phyloP scores from a whole-genome alignment of 2,113 vertebrate species.

The Poeciliopsis retropinna region DNA sequence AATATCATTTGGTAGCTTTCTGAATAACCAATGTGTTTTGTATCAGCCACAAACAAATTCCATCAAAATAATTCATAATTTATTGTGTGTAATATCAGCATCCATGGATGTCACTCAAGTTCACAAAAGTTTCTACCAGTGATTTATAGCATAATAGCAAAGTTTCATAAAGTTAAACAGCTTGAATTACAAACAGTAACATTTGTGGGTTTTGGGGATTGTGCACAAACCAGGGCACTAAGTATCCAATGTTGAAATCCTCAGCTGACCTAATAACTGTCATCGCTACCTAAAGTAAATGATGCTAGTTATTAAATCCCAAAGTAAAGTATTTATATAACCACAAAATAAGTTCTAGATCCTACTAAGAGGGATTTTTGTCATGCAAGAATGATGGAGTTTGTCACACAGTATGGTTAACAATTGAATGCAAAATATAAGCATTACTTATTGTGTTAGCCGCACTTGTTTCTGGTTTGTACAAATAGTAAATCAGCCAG shows the following conservation, averaged over 20 bases:
- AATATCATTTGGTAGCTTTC: not conserved
- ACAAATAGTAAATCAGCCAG: too few relatives aligned
- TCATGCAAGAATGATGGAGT: not conserved
- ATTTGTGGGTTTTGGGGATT: not conserved
- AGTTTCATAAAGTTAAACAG: too few relatives aligned
- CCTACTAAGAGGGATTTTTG: not conserved
- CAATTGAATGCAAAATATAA: too few relatives aligned
- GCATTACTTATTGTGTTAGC: too few relatives aligned
- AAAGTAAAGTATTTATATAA: not conserved
- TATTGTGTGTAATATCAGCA: not conserved
- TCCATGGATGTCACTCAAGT: not conserved
- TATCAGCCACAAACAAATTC: not conserved
- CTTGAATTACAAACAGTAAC: too few relatives aligned
- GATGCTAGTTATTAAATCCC: not conserved
- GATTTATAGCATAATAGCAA: not conserved
- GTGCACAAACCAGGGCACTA: too few relatives aligned
- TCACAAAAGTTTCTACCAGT: not conserved
- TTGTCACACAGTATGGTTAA: too few relatives aligned
- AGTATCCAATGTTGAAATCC: too few relatives aligned
- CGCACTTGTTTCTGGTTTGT: too few relatives aligned
- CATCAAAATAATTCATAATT: not conserved
- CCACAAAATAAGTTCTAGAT: not conserved
- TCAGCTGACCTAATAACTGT: too few relatives aligned
- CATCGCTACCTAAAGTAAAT: not conserved
- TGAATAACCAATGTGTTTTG: not conserved